A percentile compares a stretch with the other conserved stretches of the same genome.
phyloP scores from a whole-genome alignment of 1,140 invertebrate genomes.

The Coenobita brevimanus region DNA sequence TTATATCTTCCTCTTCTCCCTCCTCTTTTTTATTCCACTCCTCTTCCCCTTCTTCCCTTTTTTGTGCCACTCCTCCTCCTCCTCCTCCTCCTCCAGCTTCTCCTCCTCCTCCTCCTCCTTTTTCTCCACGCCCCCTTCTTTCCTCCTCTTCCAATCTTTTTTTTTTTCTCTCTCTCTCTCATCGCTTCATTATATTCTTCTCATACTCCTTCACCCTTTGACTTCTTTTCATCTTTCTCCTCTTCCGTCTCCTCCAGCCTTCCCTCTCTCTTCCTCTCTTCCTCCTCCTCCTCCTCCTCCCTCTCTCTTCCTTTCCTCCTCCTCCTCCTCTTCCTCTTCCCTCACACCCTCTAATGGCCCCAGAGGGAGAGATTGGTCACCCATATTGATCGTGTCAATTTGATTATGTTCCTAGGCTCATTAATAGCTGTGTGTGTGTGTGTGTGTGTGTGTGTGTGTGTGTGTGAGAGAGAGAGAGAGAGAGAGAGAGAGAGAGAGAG shows the following conservation, averaged over 20 bases:
- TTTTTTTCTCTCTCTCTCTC: not conserved
- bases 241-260: not conserved
- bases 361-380: conserved; percentile 37
- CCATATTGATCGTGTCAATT: conserved; percentile 51
- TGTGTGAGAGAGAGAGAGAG: not conserved
- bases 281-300: not conserved
- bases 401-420: conserved; percentile 45
- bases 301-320: not conserved
- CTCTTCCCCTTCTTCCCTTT: too few species aligned
- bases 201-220: not conserved
- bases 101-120: not conserved
- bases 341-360: conserved; percentile 13
- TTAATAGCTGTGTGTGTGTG: conserved; percentile 17
- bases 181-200: not conserved
- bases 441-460: not conserved
- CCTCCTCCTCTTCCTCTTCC: not conserved
- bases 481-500: not conserved
- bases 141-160: too few species aligned
- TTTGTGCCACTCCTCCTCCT: not conserved
- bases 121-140: too few species aligned
- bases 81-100: not conserved
- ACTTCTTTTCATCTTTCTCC: not conserved
- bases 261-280: too few species aligned
- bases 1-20: conserved; percentile 1
- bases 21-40: not conserved